Conservation (phyloP, 2,888 invertebrate species). For the Acleris emargana region DNA sequence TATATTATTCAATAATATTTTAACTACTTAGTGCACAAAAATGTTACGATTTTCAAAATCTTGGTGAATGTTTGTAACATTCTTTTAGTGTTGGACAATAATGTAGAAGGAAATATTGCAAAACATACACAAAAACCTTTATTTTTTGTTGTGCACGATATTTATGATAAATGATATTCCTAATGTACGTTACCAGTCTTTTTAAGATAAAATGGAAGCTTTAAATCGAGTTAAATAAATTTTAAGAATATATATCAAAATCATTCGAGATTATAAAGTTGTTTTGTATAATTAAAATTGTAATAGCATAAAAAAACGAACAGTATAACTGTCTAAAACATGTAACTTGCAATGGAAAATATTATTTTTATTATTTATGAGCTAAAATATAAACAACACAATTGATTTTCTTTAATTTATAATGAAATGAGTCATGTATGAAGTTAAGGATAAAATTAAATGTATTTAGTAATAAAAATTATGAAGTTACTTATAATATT, state of each 20-base stretch:
- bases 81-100: conserved; percentile 76
- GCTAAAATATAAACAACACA: no score
- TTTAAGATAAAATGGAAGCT: conserved; percentile 77
- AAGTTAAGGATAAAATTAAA: background rate
- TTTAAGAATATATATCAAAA: conserved; percentile 51
- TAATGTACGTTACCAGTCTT: conserved; percentile 55
- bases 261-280: conserved; percentile 42
- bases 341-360: background rate
- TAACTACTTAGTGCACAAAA: conserved; percentile 27
- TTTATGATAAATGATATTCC: conserved; percentile 36
- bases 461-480: conserved; percentile 3
- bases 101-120: conserved; percentile 63
- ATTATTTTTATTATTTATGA: no score
- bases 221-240: conserved; percentile 76
- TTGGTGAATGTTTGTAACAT: conserved; percentile 65
- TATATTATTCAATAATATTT: conserved; percentile 13
- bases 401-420: no score
- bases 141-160: conserved; percentile 41
- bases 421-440: background rate
- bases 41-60: conserved; percentile 21
- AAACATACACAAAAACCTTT: conserved; percentile 34
- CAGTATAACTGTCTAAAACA: conserved; percentile 22
- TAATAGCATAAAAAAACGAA: conserved; percentile 31
- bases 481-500: conserved; percentile 10
- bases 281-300: conserved; percentile 38